Evolutionary conservation across 2,113 vertebrate species (phyloP), one percentile per base, ranked within the genome.

Genomic region (Mungos mungo): DNA sequence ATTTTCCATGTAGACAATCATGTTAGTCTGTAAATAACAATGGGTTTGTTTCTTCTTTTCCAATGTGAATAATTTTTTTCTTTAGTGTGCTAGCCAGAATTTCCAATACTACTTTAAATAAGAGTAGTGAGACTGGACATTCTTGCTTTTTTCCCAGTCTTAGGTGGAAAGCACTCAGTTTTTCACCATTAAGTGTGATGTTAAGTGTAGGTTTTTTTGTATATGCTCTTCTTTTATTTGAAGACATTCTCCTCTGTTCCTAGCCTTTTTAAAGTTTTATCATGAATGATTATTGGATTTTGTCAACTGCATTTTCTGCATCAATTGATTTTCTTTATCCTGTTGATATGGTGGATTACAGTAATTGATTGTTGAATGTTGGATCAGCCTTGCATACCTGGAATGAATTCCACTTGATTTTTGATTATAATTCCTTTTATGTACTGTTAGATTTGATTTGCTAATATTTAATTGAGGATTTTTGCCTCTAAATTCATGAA

Each of bases 361-460:
- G 38, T 77, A 77, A 71, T 83, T 41, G 33, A 74, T 83, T 96
- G 74, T 86, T 88, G 15, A 97, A 96, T 54, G 11, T 74, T 92
- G 15, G 13, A 68, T 68, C 9, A 88, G n/a, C 15, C 33, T 72
- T 79, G 8, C 8, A 35, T 50, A 54, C 21, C 41, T 88, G n/a
- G 65, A 95, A 47, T 83, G 92, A 91, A 57, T 65, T 6, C 25
- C 29, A 29, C 9, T 27, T 82, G 57, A 23, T 60, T 12, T 77
- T 88, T 63, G 21, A 60, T 21, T 8, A 21, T 23, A 60, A 90
- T 52, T 72, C 0, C 84, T 35, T 45, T 87, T 38, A 68, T 29
- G 29, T n/a, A 23, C 60, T 91, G 14, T 60, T 86, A 5, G 8
- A 71, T 89, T 86, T 81, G 3, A 76, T 92, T 91, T 88, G 7